Evolutionary conservation across 2,797 vertebrate genomes (phyloP), one percentile per base, ranked within the genome.

Genomic region (Platyrinchus mystaceus): DNA sequence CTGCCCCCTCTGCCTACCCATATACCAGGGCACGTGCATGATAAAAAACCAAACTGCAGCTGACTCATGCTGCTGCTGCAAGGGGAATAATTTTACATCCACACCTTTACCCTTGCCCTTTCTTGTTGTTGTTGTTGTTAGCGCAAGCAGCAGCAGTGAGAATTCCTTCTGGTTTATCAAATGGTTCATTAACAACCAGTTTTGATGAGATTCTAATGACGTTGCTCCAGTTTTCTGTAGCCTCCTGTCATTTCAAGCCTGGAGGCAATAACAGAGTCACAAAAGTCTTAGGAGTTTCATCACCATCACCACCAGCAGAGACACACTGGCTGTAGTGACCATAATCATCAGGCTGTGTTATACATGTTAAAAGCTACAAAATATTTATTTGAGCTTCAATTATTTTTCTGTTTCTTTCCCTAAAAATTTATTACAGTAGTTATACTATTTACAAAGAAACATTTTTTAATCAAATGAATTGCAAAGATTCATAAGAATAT

Each of bases 91-190:
- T 83, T 92, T 84, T 79, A 41, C 16, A 69, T 24, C 32, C 21
- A 55, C 62, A 73, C 26, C 6, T 79, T 89, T 73, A 69, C 28
- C 32, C 14, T 79, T 59, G 3, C 10, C 30, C n/a, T 53, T 63
- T 79, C 59, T 37, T 37, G 34, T n/a, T 49, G 23, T 58, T 75
- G n/a, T 32, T 56, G 22, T 71, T 76, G 43, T 32, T 80, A 73
- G 23, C 52, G 24, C 22, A 80, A 74, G 68, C 36, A 70, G 44
- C 36, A 70, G 44, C 71, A 89, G 52, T 84, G 36, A 83, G 10
- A 84, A 74, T 82, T 89, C 44, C 46, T 93, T 82, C 70, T 67
- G 50, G 12, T 93, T 93, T 93, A 92, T 86, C 86, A 95, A 91
- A 94, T 60, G 73, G 43, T 90, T 96, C 86, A 83, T 94, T 93